Evolutionary conservation across 2,888 invertebrate genomes (phyloP).

Genomic region (Quadriops clusia): DNA sequence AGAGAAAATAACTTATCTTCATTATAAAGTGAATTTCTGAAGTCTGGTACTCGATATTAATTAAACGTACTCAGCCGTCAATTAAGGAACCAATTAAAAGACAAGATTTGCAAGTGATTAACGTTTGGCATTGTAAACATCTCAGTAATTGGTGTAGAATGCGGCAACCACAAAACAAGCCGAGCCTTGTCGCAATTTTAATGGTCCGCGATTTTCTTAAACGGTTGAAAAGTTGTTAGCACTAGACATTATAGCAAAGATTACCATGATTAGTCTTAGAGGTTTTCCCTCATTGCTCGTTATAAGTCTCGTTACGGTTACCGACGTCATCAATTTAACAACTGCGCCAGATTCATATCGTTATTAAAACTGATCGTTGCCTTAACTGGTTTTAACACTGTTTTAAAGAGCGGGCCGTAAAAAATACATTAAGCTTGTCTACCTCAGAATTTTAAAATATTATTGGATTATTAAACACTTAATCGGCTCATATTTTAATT

Average conservation of each 20-base stretch:
- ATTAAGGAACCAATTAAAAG: conserved; percentile 35
- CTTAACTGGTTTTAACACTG: conserved; percentile 27
- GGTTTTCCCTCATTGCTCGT: conserved; percentile 35
- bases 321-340: conserved; percentile 35
- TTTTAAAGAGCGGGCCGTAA: conserved; percentile 21
- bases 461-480: too few relatives aligned
- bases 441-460: conserved; percentile 11
- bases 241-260: conserved; percentile 36
- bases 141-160: conserved; percentile 24
- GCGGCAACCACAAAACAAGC: conserved; percentile 27
- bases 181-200: conserved; percentile 33
- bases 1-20: conserved; percentile 7
- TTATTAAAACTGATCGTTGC: conserved; percentile 32
- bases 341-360: conserved; percentile 31
- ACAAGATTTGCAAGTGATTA: conserved; percentile 32
- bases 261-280: conserved; percentile 36
- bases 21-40: conserved; percentile 7
- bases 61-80: conserved; percentile 29
- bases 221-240: conserved; percentile 38
- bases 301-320: conserved; percentile 33
- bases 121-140: conserved; percentile 33
- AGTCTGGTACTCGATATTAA: conserved; percentile 15
- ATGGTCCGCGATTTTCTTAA: conserved; percentile 38
- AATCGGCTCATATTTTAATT: too few relatives aligned
- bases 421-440: conserved; percentile 13